Base-by-base conservation (phyloP, 2,113 vertebrate genomes). In the Channa maculata region DNA sequence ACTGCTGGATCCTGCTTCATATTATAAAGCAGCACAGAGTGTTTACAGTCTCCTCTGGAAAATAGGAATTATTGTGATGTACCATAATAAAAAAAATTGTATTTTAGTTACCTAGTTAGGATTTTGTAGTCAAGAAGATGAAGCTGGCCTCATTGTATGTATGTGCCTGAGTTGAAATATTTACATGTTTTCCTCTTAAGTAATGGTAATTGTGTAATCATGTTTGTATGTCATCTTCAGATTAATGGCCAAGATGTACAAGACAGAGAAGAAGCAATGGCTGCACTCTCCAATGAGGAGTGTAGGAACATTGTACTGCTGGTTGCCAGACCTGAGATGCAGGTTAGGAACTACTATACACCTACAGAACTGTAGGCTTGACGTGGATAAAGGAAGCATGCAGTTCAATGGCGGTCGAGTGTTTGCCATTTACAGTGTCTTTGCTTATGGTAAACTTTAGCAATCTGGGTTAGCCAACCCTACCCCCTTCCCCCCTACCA, bases 241-340 rank as follows among this genome's bases (percentile, higher is more conserved):
- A 98, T 99, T 94, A 99, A 99, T 91, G 97, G 98, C 49, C 95
- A 95, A 85, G 97, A 99, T 71, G 93, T 99, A 73, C 96, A 96
- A 91, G 96, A 99, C 83, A 89, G 95, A 65, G 95, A 97, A 84
- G 97, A 96, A 65, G 97, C 98, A 0, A 96, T 99, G 92, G 96
- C 96, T 0, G 87, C 95, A 64, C 96, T 99, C 65, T 96, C 97
- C 55, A 96, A 90, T 0, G 97, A 99, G 10, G 96, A 96, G 88
- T 95, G 95, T 75, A 95, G 92, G 88, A 97, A 94, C 83, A 96
- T 99, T 46, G 77, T 97, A 44, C 92, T 99, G 86, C 94, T 99
- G 50, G 95, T 99, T 0, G 96, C 95, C 46, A 95, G 97, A 84
- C 97, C 97, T 0, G 98, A 98, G 90, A 91, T 96, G 60, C 97